These are phyloP conservation scores for Danio albolineatus DNA, from an alignment of 2,797 vertebrate genomes.

Conservation along the genomic window DNA sequence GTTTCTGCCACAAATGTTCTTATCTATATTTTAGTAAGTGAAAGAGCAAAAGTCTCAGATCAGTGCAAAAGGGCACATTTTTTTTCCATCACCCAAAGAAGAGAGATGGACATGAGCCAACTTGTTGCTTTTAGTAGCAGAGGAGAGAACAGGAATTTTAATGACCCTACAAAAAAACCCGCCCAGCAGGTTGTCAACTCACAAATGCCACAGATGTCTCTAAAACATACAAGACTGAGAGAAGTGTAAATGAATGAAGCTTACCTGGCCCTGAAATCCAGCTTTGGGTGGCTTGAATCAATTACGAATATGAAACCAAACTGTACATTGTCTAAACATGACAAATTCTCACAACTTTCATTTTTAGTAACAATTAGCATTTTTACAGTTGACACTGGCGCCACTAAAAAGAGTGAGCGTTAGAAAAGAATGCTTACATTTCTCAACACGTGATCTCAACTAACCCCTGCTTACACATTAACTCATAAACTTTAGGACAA, in stretches of 20 bases:
- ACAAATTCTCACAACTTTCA: neutral
- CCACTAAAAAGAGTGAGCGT: neutral
- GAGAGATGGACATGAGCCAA: constrained; percentile 57
- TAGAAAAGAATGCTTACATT: neutral
- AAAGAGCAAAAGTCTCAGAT: constrained; percentile 43
- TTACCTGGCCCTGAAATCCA: neutral
- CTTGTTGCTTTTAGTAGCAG: constrained; percentile 58
- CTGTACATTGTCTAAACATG: neutral
- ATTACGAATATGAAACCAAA: neutral
- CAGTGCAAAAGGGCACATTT: constrained; percentile 24
- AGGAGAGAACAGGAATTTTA: constrained; percentile 75
- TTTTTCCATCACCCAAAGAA: constrained; percentile 35
- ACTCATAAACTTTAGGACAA: neutral
- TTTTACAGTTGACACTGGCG: neutral
- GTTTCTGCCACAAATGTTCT: neutral
- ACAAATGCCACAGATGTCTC: constrained; percentile 76
- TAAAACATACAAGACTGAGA: constrained; percentile 7
- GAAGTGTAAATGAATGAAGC: constrained; percentile 1
- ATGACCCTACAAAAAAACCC: constrained; percentile 73
- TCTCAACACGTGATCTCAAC: neutral
- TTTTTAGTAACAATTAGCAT: neutral
- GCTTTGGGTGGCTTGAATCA: constrained; percentile 12
- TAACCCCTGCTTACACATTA: neutral
- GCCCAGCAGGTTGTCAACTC: constrained; percentile 75
- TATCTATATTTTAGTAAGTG: constrained; percentile 3